phyloP scores from a whole-genome alignment of 2,888 invertebrate species.

The Biston stratarius region DNA sequence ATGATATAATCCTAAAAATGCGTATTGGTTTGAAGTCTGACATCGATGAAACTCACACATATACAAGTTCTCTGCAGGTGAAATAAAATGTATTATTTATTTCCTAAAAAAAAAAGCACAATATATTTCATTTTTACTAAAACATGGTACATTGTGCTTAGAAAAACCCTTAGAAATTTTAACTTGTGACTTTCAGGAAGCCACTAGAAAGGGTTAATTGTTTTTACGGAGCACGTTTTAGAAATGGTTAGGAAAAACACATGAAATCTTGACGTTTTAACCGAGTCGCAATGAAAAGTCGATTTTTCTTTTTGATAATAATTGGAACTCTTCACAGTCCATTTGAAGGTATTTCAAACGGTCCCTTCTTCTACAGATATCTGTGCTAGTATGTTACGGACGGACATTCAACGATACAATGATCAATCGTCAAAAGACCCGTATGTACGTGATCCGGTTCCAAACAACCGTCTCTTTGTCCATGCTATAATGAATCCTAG shows the following conservation, averaged over 20 bases:
- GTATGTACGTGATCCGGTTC: conserved; percentile 7
- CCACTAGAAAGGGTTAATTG: neutral
- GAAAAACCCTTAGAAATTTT: neutral
- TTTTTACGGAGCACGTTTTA: neutral
- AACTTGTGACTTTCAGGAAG: neutral
- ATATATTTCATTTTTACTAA: too few species aligned
- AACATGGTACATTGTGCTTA: neutral
- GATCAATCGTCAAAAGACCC: conserved; percentile 33
- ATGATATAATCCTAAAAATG: too few species aligned
- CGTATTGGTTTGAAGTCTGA: too few species aligned
- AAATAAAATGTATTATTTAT: too few species aligned
- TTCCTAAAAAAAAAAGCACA: too few species aligned
- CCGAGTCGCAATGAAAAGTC: neutral
- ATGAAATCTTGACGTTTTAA: neutral
- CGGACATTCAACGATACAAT: conserved; percentile 44
- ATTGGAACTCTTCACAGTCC: neutral
- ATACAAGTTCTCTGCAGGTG: too few species aligned
- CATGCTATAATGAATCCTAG: neutral
- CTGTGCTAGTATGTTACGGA: neutral
- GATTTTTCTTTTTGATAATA: too few species aligned
- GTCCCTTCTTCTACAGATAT: neutral
- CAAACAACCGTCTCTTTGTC: neutral
- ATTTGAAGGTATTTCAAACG: conserved; percentile 1
- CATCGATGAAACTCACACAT: too few species aligned
- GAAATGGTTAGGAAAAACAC: too few species aligned